A percentile compares a stretch with the other conserved stretches of the same genome.
phyloP scores from a whole-genome alignment of 1,140 invertebrate species.

The Brachionus rubens region DNA sequence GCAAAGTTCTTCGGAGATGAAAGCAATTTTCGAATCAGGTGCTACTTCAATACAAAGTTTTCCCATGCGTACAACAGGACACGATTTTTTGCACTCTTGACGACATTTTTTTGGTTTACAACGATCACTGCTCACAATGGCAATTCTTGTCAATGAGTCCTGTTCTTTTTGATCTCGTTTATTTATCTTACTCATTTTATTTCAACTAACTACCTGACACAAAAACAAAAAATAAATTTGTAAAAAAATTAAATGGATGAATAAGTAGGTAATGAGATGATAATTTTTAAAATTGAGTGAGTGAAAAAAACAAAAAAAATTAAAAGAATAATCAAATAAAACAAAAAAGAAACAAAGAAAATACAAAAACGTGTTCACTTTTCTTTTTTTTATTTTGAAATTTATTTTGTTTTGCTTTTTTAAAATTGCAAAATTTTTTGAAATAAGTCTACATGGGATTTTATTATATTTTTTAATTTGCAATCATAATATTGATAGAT shows the following conservation, averaged over 20 bases:
- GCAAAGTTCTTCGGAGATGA: constrained; percentile 95
- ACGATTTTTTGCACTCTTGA: constrained; percentile 97
- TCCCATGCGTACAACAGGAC: constrained; percentile 54
- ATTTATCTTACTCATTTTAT: constrained; percentile 7
- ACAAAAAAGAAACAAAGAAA: no score
- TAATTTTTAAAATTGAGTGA: no score
- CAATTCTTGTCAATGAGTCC: constrained; percentile 89
- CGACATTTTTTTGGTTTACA: constrained; percentile 98
- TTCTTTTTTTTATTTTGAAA: no score
- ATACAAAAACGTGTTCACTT: no score
- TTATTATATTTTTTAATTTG: no score
- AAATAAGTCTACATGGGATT: no score
- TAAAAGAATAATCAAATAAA: no score
- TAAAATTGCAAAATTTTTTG: no score
- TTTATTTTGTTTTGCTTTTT: no score
- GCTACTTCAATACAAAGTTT: constrained; percentile 98
- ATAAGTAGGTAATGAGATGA: no score
- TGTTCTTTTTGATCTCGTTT: constrained; percentile 49
- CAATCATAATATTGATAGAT: no score
- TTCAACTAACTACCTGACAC: neutral
- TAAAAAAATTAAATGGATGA: neutral
- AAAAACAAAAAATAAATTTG: neutral
- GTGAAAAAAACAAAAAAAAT: no score
- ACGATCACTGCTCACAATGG: constrained; percentile 94
- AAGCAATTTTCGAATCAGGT: constrained; percentile 92